Evolutionary conservation across 2,113 vertebrate genomes (phyloP).

Genomic region (Gnathonemus echidnorhynchus): DNA sequence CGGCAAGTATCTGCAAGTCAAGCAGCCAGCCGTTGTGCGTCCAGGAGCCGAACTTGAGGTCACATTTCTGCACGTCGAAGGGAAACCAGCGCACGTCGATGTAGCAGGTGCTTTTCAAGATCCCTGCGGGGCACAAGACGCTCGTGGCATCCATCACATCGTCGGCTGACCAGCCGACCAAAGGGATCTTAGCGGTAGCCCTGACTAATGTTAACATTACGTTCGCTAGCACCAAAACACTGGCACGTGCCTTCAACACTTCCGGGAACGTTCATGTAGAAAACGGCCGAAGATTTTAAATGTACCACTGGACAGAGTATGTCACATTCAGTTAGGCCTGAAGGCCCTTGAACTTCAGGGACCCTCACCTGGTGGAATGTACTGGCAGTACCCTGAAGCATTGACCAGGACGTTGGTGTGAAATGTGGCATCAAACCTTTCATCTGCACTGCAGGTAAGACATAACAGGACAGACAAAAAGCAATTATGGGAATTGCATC

Average conservation of each 20-base stretch:
- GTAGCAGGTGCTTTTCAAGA: conserved; percentile 78
- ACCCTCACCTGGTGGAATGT: conserved; percentile 70
- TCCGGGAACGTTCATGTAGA: background rate
- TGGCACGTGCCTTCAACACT: background rate
- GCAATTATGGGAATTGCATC: background rate
- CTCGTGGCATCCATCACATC: background rate
- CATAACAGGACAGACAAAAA: conserved; percentile 22
- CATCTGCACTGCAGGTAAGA: conserved; percentile 64
- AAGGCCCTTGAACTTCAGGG: background rate
- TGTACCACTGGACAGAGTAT: background rate
- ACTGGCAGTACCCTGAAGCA: conserved; percentile 74
- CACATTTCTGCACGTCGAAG: conserved; percentile 77
- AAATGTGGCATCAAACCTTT: conserved; percentile 78
- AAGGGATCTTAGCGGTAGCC: background rate
- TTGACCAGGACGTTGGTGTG: conserved; percentile 82
- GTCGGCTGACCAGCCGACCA: background rate
- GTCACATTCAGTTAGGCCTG: background rate
- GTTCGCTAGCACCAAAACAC: background rate
- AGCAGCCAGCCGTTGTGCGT: conserved; percentile 80
- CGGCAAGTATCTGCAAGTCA: conserved; percentile 77
- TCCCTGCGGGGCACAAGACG: conserved; percentile 49
- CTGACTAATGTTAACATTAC: background rate
- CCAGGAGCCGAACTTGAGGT: conserved; percentile 82
- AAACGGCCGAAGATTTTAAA: background rate
- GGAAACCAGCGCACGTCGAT: conserved; percentile 79